These are phyloP conservation scores for Passer montanus DNA, from an alignment of 2,113 vertebrate genomes.

Conservation along the genomic window DNA sequence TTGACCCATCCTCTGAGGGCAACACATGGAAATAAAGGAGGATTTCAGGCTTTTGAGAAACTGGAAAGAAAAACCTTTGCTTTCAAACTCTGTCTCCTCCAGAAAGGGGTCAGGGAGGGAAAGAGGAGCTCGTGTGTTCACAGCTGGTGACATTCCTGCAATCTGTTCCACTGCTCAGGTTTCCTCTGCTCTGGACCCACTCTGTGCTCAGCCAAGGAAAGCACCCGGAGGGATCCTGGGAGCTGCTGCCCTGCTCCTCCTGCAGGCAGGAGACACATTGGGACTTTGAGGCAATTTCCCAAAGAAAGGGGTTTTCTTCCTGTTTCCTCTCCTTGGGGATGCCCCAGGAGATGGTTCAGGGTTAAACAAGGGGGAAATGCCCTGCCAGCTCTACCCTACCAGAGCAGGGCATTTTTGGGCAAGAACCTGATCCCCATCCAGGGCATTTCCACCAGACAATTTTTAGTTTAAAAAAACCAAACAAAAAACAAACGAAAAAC, in stretches of 20 bases:
- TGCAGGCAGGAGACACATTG: not conserved
- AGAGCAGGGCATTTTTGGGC: not conserved
- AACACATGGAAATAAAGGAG: not conserved
- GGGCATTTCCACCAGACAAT: not conserved
- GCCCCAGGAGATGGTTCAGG: not conserved
- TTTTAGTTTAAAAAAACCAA: not conserved
- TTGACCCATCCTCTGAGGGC: not conserved
- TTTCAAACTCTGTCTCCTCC: not conserved
- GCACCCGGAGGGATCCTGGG: not conserved
- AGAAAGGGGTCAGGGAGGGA: conserved; percentile 20
- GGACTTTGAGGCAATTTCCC: not conserved
- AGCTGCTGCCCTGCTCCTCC: not conserved
- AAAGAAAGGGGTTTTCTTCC: not conserved
- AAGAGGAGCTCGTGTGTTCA: conserved; percentile 53
- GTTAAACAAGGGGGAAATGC: not conserved
- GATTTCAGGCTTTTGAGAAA: conserved; percentile 26
- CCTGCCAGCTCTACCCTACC: not conserved
- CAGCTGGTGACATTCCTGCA: conserved; percentile 66
- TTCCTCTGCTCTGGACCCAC: not conserved
- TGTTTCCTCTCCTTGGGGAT: not conserved
- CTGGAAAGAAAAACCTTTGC: not conserved
- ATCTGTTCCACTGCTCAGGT: conserved; percentile 63
- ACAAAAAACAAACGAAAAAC: too few species aligned
- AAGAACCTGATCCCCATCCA: not conserved
- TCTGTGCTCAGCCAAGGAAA: not conserved